Evolutionary conservation across 2,797 vertebrate genomes (phyloP), one percentile per base, ranked within the genome.

Genomic region (Pterois miles): DNA sequence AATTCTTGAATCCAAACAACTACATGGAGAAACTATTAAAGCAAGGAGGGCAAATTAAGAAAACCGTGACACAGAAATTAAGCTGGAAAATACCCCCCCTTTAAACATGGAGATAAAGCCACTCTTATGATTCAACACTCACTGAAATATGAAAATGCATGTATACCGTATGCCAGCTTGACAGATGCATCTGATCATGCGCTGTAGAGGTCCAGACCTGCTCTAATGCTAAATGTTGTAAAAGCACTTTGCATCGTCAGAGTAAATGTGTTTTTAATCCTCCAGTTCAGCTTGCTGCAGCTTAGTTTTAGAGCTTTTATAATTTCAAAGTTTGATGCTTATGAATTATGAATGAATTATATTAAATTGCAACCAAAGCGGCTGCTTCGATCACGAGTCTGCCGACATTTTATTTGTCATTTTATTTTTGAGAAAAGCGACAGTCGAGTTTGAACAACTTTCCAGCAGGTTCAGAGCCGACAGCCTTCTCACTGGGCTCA

Each of bases 51-150:
- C 12, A 8, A 27, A 63, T 16, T 16, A 23, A 53, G 13, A 54
- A 18, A 25, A 20, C 27, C 59, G 18, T 8, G 3, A 23, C 11
- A 20, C 22, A 54, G 16, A 34, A 33, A 8, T 18, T 11, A 27
- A 29, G 29, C 31, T 20, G 34, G 16, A 34, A 23, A 71, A 62
- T 50, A 74, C 62, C 63, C 68, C 65, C 10, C 65, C 59, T 78
- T 71, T 73, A 79, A 79, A 60, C 60, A 54, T 68, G 53, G 57
- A 65, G 12, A 65, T 75, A 50, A 68, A 76, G 68, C 56, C 70
- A 74, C 70, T 60, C 20, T 40, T 5, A n/a, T 60, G 70, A 74
- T 70, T 74, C 25, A 77, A 50, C 48, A 27, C 38, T 71, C 27
- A 53, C 38, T 68, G 52, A 70, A 65, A 54, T 33, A 70, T 62